These are phyloP conservation scores for Phaethornis superciliosus DNA, from an alignment of 2,113 vertebrate genomes.

Conservation along the genomic window DNA sequence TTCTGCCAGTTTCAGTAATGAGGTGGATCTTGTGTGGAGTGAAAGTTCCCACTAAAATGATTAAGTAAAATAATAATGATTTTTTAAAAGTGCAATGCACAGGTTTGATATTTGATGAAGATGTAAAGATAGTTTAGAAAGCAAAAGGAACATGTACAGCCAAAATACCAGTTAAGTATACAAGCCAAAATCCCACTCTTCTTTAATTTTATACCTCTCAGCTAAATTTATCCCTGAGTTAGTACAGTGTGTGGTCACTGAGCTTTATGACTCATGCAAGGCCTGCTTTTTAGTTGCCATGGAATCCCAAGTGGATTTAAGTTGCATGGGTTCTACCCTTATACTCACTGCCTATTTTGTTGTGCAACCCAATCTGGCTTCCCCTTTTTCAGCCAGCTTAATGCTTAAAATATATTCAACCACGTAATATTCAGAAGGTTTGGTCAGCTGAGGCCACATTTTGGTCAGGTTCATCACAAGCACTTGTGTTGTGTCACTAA, in stretches of 20 bases:
- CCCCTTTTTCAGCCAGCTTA: not conserved
- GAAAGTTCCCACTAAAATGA: too few species aligned
- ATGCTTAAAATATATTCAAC: not conserved
- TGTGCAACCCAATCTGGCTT: not conserved
- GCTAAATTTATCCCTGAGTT: not conserved
- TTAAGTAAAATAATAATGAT: not conserved
- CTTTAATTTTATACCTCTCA: not conserved
- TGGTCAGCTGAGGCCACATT: not conserved
- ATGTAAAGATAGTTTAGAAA: not conserved
- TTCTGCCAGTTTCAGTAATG: not conserved
- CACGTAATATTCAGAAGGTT: not conserved
- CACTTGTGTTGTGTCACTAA: constrained; percentile 6
- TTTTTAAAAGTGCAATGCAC: not conserved
- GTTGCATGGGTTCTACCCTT: not conserved
- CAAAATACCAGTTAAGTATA: not conserved
- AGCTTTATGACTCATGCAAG: not conserved
- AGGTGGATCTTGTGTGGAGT: not conserved
- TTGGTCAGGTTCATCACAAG: not conserved
- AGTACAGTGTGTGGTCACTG: not conserved
- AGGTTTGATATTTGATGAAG: not conserved
- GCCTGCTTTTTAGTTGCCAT: not conserved
- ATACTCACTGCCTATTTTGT: not conserved
- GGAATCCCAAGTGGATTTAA: not conserved
- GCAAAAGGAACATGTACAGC: not conserved
- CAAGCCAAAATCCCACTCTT: not conserved